phyloP scores from a whole-genome alignment of 2,113 vertebrate species.

The Ictalurus punctatus region DNA sequence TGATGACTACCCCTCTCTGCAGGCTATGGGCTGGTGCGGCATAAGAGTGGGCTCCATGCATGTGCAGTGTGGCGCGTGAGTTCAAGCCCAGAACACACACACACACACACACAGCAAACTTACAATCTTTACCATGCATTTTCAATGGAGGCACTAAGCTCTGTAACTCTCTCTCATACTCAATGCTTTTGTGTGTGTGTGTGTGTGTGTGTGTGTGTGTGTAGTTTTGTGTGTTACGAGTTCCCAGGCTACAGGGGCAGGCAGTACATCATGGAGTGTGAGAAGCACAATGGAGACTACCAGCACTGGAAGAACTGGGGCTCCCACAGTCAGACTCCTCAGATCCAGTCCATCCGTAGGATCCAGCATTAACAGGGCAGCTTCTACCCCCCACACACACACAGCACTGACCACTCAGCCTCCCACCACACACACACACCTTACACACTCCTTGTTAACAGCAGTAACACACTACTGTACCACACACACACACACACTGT shows the following conservation, averaged over 20 bases:
- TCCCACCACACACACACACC: conserved; percentile 64
- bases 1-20: conserved; percentile 80
- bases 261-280: conserved; percentile 83
- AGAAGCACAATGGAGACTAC: conserved; percentile 79
- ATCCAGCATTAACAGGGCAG: conserved; percentile 74
- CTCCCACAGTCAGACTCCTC: conserved; percentile 79
- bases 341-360: conserved; percentile 81
- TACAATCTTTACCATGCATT: not conserved
- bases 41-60: conserved; percentile 80
- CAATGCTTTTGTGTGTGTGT: not conserved
- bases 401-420: conserved; percentile 43
- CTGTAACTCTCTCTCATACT: not conserved
- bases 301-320: conserved; percentile 81
- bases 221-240: conserved; percentile 81
- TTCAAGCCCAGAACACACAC: conserved; percentile 24
- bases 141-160: not conserved
- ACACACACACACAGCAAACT: not conserved
- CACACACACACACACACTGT: conserved; percentile 2
- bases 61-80: conserved; percentile 81
- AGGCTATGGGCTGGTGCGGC: conserved; percentile 79
- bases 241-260: conserved; percentile 78
- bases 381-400: conserved; percentile 52
- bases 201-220: not conserved
- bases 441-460: conserved; percentile 67
- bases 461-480: conserved; percentile 40